Evolutionary conservation across 2,797 vertebrate genomes (phyloP), one percentile per base, ranked within the genome.

Genomic region (Onychomys torridus): DNA sequence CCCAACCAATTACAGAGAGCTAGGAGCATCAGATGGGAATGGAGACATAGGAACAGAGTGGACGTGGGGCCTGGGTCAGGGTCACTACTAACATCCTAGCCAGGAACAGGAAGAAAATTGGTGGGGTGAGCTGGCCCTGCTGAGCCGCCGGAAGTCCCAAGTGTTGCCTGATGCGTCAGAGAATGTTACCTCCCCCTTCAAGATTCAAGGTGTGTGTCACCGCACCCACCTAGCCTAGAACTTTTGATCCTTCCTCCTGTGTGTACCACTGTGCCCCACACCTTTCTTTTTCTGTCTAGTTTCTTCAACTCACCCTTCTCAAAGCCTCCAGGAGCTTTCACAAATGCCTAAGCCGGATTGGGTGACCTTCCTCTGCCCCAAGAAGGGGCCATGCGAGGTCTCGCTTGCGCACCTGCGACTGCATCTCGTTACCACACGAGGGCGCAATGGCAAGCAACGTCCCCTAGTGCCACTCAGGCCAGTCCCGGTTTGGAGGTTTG

Each of bases 371-470:
- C 27, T 69, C 34, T 59, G 32, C 67, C 32, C 49, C 14, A 34
- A 40, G 67, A 23, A 13, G 16, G 10, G 43, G 65, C 55, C n/a
- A 32, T 63, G 75, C 3, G 59, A 84, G 9, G 63, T 90, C 71
- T 9, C 52, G 1, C 1, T 37, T 5, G 69, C 0, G 10, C 9
- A 6, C 83, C 91, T 78, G 76, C 43, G 5, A 61, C 84, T 71
- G 82, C 85, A 71, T 29, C 65, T 83, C 25, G 3, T 65, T 6
- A 29, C 96, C 94, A 97, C 95, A 69, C 19, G 85, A 88, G 84
- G 92, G 85, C 95, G 63, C 89, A 0, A 5, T 63, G 82, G 17
- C 91, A 85, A 95, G 25, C 34, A 61, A 55, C 1, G 0, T 40
- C 88, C 59, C 21, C 9, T 12, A 83, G 65, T 23, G 34, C 9